Evolutionary conservation across 2,888 invertebrate genomes (phyloP).

Genomic region (Campopleginae sp.): DNA sequence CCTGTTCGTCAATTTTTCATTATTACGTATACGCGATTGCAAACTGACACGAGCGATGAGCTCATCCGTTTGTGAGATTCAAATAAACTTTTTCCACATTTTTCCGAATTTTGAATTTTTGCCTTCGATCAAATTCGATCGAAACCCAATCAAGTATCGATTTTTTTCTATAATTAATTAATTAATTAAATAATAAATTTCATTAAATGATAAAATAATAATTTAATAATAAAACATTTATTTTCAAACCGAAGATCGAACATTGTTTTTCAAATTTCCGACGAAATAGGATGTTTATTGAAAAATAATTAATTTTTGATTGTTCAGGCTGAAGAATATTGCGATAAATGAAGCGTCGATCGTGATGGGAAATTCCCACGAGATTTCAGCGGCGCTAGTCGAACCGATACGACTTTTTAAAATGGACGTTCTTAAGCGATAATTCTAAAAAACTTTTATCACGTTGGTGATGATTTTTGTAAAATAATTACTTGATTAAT

Average conservation of each 20-base stretch:
- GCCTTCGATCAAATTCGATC: background rate
- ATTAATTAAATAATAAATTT: too few species aligned
- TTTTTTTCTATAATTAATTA: too few species aligned
- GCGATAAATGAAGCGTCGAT: background rate
- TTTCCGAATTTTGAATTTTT: background rate
- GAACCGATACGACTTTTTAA: background rate
- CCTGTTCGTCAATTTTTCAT: conserved; percentile 28
- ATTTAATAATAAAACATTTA: too few species aligned
- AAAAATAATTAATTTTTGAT: background rate
- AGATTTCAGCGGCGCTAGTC: background rate
- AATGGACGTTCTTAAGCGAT: background rate
- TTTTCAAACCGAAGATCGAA: background rate
- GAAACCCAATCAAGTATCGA: background rate
- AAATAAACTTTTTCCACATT: background rate
- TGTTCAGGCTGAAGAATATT: background rate
- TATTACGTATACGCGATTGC: background rate
- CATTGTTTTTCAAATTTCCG: too few species aligned
- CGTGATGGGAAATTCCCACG: background rate
- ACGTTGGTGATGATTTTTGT: background rate
- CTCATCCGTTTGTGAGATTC: background rate
- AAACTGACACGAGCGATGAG: background rate
- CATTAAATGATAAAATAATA: too few species aligned
- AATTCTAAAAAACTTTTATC: background rate
- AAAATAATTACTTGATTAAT: background rate
- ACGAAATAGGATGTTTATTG: background rate